Evolutionary conservation across 2,888 invertebrate species (phyloP).

Genomic region (Epistrophe eligans): DNA sequence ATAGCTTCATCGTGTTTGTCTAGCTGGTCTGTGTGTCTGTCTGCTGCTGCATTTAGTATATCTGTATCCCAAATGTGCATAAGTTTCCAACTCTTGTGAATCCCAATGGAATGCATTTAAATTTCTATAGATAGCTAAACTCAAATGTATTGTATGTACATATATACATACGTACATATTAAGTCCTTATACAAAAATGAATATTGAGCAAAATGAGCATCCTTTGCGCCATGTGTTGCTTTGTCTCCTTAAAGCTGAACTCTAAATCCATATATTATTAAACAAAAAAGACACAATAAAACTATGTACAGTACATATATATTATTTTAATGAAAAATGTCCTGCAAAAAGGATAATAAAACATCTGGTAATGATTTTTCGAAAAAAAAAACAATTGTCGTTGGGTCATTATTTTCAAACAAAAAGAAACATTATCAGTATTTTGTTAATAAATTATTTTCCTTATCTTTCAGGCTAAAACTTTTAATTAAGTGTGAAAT

Average conservation of each 20-base stretch:
- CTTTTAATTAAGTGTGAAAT: constrained; percentile 19
- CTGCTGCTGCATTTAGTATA: background rate
- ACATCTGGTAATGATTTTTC: background rate
- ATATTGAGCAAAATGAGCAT: constrained; percentile 9
- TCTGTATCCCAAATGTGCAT: constrained; percentile 18
- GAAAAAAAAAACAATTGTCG: too few relatives aligned
- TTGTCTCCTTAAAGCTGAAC: background rate
- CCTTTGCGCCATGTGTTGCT: constrained; percentile 17
- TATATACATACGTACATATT: background rate
- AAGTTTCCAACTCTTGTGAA: constrained; percentile 4
- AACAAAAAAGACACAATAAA: background rate
- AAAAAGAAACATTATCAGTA: background rate
- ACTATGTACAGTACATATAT: background rate
- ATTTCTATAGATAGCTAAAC: background rate
- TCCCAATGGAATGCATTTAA: constrained; percentile 14
- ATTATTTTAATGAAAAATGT: background rate
- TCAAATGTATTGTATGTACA: background rate
- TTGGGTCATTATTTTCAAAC: background rate
- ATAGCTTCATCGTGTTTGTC: constrained; percentile 43
- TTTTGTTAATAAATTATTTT: background rate
- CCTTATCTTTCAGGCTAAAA: background rate
- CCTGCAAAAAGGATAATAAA: background rate
- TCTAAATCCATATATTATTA: background rate
- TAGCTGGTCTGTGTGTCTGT: constrained; percentile 12
- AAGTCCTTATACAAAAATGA: constrained; percentile 1